Conservation (phyloP, 1,140 invertebrate genomes). For the Drosophila lini region DNA sequence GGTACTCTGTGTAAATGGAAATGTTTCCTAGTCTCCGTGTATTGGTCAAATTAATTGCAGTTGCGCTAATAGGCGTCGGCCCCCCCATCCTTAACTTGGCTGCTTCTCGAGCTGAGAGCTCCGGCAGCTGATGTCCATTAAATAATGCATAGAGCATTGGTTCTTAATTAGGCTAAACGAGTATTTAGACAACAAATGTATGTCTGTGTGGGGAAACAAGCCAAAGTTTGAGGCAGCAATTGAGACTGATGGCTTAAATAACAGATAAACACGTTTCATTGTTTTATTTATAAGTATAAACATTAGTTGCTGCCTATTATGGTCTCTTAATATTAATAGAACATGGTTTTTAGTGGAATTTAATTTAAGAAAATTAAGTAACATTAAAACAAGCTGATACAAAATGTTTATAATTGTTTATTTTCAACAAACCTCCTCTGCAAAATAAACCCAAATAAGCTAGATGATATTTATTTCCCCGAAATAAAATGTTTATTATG, state of each 20-base stretch:
- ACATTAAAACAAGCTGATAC: too few relatives aligned
- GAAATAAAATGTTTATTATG: conserved; percentile 10
- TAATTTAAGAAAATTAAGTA: neutral
- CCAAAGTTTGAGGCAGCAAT: conserved; percentile 9
- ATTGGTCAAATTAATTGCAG: conserved; percentile 69
- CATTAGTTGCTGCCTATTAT: neutral
- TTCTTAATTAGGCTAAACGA: conserved; percentile 63
- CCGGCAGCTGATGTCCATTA: conserved; percentile 37
- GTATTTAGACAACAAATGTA: conserved; percentile 47
- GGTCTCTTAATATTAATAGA: neutral
- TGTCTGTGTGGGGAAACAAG: conserved; percentile 17
- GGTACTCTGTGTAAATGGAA: neutral
- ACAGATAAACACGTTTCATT: conserved; percentile 7
- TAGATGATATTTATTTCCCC: neutral
- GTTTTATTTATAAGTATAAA: neutral
- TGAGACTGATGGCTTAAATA: conserved; percentile 7
- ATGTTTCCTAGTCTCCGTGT: conserved; percentile 15
- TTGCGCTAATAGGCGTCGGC: conserved; percentile 32
- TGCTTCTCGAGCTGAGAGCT: conserved; percentile 9
- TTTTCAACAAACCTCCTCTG: neutral
- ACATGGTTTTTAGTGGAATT: neutral
- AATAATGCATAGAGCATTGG: conserved; percentile 60
- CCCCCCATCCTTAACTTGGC: conserved; percentile 12
- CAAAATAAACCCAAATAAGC: too few relatives aligned
- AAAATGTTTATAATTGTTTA: neutral